phyloP scores from a whole-genome alignment of 2,113 vertebrate species.

The Pygoscelis antarcticus region DNA sequence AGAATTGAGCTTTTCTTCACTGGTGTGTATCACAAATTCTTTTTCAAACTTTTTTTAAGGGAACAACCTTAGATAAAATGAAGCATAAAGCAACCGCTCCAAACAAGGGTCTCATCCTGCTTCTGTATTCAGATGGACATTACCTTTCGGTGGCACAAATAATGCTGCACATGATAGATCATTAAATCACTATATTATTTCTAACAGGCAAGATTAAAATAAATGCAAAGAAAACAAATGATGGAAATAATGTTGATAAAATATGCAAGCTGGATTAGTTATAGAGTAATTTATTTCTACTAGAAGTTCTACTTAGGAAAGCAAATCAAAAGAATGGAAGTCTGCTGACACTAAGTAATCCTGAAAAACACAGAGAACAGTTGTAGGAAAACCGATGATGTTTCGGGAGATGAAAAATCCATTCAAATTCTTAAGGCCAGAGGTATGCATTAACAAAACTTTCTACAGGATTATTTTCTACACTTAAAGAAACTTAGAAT shows the following conservation, averaged over 20 bases:
- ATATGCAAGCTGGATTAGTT: conserved; percentile 66
- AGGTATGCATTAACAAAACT: conserved; percentile 7
- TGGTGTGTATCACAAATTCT: not conserved
- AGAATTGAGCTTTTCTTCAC: not conserved
- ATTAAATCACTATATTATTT: not conserved
- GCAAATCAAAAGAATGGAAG: conserved; percentile 67
- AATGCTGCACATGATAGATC: not conserved
- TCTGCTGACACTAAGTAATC: conserved; percentile 67
- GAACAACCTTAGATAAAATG: not conserved
- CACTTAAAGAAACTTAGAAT: not conserved
- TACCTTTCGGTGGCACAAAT: not conserved
- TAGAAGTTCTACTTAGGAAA: conserved; percentile 61
- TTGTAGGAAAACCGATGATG: conserved; percentile 61
- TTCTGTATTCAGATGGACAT: not conserved
- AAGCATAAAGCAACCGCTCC: not conserved
- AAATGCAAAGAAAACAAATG: conserved; percentile 52
- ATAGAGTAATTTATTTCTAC: conserved; percentile 69
- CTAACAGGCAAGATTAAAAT: conserved; percentile 54
- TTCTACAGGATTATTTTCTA: not conserved
- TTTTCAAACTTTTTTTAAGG: not conserved
- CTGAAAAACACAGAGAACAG: conserved; percentile 42
- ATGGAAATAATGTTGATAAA: conserved; percentile 52
- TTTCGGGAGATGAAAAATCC: conserved; percentile 39
- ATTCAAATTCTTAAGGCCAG: conserved; percentile 46
- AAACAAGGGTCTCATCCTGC: not conserved